Base-by-base conservation (phyloP, 1,140 invertebrate species). In the Drosophila ananassae region DNA sequence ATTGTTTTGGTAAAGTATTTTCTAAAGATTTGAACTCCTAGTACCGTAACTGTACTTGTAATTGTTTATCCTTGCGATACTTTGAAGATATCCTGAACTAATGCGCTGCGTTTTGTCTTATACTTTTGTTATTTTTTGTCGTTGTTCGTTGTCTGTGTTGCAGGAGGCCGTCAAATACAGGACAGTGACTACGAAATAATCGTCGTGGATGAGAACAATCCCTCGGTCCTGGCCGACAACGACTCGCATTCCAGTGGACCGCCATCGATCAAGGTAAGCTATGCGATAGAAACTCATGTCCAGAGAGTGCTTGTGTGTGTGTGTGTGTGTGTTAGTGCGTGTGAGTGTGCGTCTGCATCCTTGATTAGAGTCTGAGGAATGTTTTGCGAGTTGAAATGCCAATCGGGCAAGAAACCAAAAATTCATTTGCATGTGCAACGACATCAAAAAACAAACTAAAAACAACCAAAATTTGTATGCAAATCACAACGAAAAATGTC, bases 161-260 rank as follows among this genome's bases (percentile, higher is more conserved):
- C 87, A 93, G 89, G 92, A 76, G 75, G 92, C 89, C 90, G 90
- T 60, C 75, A 90, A 46, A 93, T 94, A 53, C 95, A 95, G 66
- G 96, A 97, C 73, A 96, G 96, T 83, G 96, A 97, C 83, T 97
- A 97, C 89, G 96, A 97, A 79, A 96, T 98, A 59, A 97, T 98
- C 79, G 96, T 97, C 47, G 96, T 98, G 61, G 96, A 97, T 90
- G 96, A 97, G 92, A 96, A 96, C 81, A 97, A 97, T 93, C 96
- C 96, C 1, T 96, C 96, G 2, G 95, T 96, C 62, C 85, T 96
- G 64, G 95, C 95, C 9, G 96, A 97, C 82, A 94, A 96, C 78
- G 96, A 96, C 80, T 94, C 95, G 7, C 93, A 94, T 56, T 95
- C 95, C 10, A 94, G 94, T 64, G 94, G 95, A 10, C 95, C 95